Evolutionary conservation across 2,797 vertebrate species (phyloP), one percentile per base, ranked within the genome.

Genomic region (Rallus crepitans): DNA sequence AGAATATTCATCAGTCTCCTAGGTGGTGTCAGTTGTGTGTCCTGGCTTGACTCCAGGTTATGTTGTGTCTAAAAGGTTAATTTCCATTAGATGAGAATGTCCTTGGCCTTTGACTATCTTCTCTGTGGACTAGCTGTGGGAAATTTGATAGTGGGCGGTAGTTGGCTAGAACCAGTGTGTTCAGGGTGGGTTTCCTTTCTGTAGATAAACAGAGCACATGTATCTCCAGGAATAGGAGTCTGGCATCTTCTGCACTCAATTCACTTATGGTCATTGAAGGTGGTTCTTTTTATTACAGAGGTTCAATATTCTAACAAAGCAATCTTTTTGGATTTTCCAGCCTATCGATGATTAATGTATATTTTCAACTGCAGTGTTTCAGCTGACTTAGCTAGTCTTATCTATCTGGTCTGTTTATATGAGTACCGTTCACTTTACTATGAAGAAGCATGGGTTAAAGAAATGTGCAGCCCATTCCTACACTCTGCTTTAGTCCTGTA

Each of bases 101-200:
- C 82, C 87, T 95, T 97, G 95, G 89, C 94, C 84, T 96, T 94
- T 82, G 79, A 77, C 19, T 77, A 73, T 11, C 57, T 95, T 80
- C 72, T 87, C 48, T 11, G 7, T 69, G 24, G 65, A 85, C 55
- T 81, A 76, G 45, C 61, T 89, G 0, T 96, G 91, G 89, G 96
- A 94, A 95, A 85, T 86, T 81, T 89, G 55, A 92, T 70, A 75
- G 50, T 59, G 84, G 84, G 87, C 5, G 53, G 89, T 90, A 69
- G 57, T 40, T 96, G 96, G 89, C 94, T 92, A 19, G 75, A 89
- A 70, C 57, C 30, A 13, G 5, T n/a, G 76, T 91, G 78, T 94
- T 52, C 72, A 95, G 96, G 96, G 84, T 96, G 95, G 76, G 52
- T 96, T 96, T 95, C 96, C 95, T 93, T 90, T 96, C 61, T 81